Conservation (phyloP, 2,113 vertebrate genomes). For the Antigone vipio region DNA sequence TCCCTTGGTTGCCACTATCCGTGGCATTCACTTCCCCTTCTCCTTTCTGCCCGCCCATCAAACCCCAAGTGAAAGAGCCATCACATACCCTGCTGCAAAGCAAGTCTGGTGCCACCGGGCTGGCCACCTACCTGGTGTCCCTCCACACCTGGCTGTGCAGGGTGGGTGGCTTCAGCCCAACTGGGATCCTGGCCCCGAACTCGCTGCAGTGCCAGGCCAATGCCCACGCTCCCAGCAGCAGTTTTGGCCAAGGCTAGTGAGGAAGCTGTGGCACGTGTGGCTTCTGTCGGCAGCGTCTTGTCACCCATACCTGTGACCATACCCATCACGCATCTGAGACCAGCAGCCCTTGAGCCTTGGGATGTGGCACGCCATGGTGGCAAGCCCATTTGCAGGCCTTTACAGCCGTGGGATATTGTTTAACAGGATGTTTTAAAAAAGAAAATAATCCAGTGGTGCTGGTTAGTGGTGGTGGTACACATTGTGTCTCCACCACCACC, state of each 20-base stretch:
- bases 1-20: background rate
- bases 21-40: accelerated
- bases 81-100: background rate
- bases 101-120: accelerated
- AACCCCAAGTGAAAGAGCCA: background rate
- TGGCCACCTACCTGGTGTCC: background rate
- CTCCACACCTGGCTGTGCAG: background rate
- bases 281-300: background rate
- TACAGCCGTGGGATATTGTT: background rate
- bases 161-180: background rate
- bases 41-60: background rate
- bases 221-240: background rate
- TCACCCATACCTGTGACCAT: background rate
- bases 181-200: background rate
- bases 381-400: background rate
- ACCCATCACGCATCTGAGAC: background rate
- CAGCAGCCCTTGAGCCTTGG: background rate
- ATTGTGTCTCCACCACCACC: background rate
- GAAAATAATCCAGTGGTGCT: background rate
- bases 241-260: background rate
- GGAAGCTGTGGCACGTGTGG: background rate
- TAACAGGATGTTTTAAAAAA: background rate
- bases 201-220: accelerated
- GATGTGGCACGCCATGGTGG: background rate
- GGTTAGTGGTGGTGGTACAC: background rate